Percentiles rank a stretch among this genome's conserved stretches.
These are phyloP conservation scores for Atherinomorus stipes DNA, from an alignment of 2,113 vertebrate genomes.

Conservation along the genomic window DNA sequence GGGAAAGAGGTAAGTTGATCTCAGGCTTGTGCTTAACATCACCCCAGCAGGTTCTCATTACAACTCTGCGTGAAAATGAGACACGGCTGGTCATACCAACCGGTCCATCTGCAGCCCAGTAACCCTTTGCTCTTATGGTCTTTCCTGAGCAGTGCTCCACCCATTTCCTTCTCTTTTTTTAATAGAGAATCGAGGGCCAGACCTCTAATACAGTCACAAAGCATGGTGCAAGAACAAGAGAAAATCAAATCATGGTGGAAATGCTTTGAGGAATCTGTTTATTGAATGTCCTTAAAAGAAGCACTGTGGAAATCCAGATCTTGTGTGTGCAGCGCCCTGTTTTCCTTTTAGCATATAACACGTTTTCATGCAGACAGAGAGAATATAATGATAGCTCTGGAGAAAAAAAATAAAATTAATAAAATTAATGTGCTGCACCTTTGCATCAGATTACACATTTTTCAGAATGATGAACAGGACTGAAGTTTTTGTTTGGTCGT, in stretches of 20 bases:
- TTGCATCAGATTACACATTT: not conserved
- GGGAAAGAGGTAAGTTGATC: slow-evolving; percentile 66
- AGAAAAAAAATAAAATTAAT: slow-evolving; percentile 17
- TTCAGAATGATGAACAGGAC: not conserved
- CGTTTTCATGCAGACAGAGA: not conserved
- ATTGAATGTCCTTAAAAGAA: slow-evolving; percentile 40
- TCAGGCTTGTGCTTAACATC: slow-evolving; percentile 47
- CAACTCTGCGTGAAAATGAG: slow-evolving; percentile 83
- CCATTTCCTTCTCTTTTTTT: slow-evolving; percentile 37
- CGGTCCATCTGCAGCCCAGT: slow-evolving; percentile 60
- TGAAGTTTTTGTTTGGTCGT: no score
- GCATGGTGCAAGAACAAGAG: slow-evolving; percentile 33
- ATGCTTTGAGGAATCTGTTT: slow-evolving; percentile 55
- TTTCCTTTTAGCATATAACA: slow-evolving; percentile 1
- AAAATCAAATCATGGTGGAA: slow-evolving; percentile 34
- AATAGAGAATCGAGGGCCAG: slow-evolving; percentile 42
- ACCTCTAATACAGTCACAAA: slow-evolving; percentile 62
- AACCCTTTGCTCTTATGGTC: slow-evolving; percentile 37
- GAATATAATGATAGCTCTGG: slow-evolving; percentile 12
- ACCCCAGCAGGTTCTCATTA: slow-evolving; percentile 84
- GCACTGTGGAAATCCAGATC: not conserved
- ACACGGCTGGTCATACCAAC: slow-evolving; percentile 74
- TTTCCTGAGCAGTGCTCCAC: not conserved
- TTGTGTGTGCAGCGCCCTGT: not conserved
- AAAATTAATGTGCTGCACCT: not conserved